These are phyloP conservation scores for Pseudolycoriella hygida DNA, from an alignment of 2,888 invertebrate genomes.

Conservation along the genomic window DNA sequence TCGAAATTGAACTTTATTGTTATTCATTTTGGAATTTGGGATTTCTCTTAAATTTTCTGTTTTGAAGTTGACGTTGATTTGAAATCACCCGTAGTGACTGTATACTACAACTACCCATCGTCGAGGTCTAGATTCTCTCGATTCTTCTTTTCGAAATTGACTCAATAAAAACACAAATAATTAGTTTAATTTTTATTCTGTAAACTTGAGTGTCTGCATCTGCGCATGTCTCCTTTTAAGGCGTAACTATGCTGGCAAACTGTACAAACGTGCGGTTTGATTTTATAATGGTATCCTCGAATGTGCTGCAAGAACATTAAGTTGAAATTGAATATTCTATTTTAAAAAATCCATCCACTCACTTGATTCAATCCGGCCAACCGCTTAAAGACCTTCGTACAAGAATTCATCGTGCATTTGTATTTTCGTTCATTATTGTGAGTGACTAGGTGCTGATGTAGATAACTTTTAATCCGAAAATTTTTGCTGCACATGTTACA, in stretches of 20 bases:
- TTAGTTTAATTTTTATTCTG: neutral
- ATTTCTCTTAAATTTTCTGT: too few species aligned
- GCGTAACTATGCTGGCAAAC: neutral
- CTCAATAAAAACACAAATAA: too few species aligned
- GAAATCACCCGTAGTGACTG: too few species aligned
- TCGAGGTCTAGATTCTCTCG: too few species aligned
- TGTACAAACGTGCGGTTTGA: neutral
- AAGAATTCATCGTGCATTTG: neutral
- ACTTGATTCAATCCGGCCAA: neutral
- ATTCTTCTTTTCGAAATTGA: too few species aligned
- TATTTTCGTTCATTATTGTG: neutral
- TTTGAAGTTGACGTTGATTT: too few species aligned
- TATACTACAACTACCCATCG: too few species aligned
- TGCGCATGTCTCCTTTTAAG: neutral
- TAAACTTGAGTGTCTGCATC: neutral
- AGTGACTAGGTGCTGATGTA: neutral
- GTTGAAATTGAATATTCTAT: neutral
- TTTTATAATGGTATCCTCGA: neutral
- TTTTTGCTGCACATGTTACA: neutral
- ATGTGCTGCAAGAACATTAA: too few species aligned
- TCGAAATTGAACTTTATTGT: too few species aligned
- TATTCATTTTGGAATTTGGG: too few species aligned
- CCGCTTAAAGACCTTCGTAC: neutral
- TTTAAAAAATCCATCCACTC: neutral
- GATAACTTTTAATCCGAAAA: neutral